These are phyloP conservation scores for Pygmarrhopalites habei DNA, from an alignment of 1,140 invertebrate genomes.

Conservation along the genomic window DNA sequence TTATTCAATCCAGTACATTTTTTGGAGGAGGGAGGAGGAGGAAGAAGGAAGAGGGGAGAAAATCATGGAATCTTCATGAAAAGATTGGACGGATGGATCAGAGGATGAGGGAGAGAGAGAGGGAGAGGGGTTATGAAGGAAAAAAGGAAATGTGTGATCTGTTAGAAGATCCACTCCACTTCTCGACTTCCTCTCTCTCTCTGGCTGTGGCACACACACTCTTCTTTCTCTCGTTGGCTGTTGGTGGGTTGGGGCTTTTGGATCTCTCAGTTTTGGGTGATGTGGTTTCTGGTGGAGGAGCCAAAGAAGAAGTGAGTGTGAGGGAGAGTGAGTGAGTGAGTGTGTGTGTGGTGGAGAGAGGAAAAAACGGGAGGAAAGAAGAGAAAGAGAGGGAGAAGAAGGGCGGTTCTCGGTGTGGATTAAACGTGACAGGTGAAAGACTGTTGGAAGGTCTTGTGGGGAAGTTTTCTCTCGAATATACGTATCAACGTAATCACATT, in stretches of 20 bases:
- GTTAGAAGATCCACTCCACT: constrained; percentile 5
- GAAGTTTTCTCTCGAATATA: constrained; percentile 12
- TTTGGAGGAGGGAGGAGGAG: background rate
- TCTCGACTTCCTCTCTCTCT: no score
- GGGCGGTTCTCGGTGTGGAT: constrained; percentile 11
- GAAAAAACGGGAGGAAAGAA: background rate
- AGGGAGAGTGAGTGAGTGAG: background rate
- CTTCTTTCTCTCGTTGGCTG: no score
- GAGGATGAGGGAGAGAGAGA: background rate
- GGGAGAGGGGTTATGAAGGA: background rate
- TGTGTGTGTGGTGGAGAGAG: background rate
- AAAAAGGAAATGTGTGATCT: constrained; percentile 1
- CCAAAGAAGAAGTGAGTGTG: no score
- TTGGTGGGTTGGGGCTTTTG: no score
- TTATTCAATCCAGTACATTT: no score
- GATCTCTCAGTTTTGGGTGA: no score
- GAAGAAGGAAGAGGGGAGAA: background rate
- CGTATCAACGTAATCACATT: constrained; percentile 19
- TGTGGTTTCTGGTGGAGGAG: no score
- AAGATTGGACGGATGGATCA: background rate
- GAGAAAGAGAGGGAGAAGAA: no score
- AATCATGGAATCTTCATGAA: background rate
- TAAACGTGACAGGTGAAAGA: constrained; percentile 21
- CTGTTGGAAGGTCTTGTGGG: constrained; percentile 15
- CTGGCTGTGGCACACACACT: no score